Base-by-base conservation (phyloP, 2,113 vertebrate species). In the Cottus gobio region DNA sequence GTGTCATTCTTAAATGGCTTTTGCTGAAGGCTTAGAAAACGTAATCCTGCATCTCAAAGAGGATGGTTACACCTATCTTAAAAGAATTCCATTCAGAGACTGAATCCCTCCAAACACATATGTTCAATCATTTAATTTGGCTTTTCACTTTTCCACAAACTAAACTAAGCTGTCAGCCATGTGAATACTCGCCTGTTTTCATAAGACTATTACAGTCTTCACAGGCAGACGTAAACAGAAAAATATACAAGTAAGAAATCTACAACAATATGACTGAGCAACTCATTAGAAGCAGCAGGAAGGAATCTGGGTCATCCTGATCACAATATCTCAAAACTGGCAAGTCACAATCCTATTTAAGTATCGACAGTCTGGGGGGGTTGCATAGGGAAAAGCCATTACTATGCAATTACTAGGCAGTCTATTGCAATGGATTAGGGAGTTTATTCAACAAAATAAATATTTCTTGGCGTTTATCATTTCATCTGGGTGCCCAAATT, bases 301-400 rank as follows among this genome's bases (percentile, higher is more conserved):
- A 56, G 74, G 79, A 90, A 91, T 92, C 85, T 89, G 82, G 87
- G 86, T 90, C 89, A 89, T 74, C 79, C 74, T 80, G 73, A 91
- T 90, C 80, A 82, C 81, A 86, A 88, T 86, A 86, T 81, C 71
- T 87, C 77, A 79, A 90, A 91, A 87, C 77, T 88, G 88, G 77
- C 60, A 68, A 76, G 65, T 85, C 71, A 3, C 30, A 62, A 75
- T 70, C 58, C 36, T 56, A 57, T 79, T 86, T 81, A 80, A 60
- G 56, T 79, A 84, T 83, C 63, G 81, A 77, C 83, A 83, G 69
- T 71, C 61, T 85, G 69, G 73, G 77, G 50, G 84, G 75, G 79
- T 87, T 84, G 62, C 84, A 64, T 63, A 24, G 54, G 80, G 72
- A 66, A 77, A 86, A 83, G 52, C 78, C 50, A 86, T 89, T 81